A percentile compares a stretch with the other conserved stretches of the same genome.
Conservation (phyloP, 2,888 invertebrate species). For the Coelopa pilipes region DNA sequence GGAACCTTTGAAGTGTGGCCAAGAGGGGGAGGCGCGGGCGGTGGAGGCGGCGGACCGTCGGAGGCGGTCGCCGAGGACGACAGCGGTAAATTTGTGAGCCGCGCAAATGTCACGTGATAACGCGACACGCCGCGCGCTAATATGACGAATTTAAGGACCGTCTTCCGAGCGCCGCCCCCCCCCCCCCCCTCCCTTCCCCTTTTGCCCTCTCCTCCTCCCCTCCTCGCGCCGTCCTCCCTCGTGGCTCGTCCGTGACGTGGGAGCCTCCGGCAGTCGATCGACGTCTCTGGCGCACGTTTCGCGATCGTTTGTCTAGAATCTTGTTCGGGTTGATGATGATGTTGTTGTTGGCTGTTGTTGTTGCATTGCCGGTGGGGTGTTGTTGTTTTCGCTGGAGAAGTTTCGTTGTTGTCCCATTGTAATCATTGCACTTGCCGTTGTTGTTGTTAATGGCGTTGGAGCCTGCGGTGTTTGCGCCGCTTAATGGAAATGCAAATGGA, state of each 20-base stretch:
- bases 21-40: too few relatives aligned
- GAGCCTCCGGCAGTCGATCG: not conserved
- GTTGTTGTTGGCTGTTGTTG: not conserved
- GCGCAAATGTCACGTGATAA: slow-evolving; percentile 26
- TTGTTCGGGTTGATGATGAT: not conserved
- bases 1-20: too few relatives aligned
- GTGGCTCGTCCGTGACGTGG: too few relatives aligned
- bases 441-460: slow-evolving; percentile 5
- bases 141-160: slow-evolving; percentile 25
- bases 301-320: slow-evolving; percentile 3
- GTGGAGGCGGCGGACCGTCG: too few relatives aligned
- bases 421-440: slow-evolving; percentile 1
- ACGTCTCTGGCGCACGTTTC: not conserved
- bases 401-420: too few relatives aligned
- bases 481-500: slow-evolving; percentile 12
- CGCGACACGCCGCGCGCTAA: slow-evolving; percentile 24
- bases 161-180: not conserved
- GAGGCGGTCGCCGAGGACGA: not conserved
- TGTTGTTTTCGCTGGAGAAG: too few relatives aligned
- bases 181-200: not conserved
- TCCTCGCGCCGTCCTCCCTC: not conserved
- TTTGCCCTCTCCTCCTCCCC: not conserved
- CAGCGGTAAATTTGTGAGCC: slow-evolving; percentile 18
- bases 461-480: not conserved
- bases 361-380: not conserved